Conservation (phyloP, 2,888 invertebrate species). For the Xylota sylvarum region DNA sequence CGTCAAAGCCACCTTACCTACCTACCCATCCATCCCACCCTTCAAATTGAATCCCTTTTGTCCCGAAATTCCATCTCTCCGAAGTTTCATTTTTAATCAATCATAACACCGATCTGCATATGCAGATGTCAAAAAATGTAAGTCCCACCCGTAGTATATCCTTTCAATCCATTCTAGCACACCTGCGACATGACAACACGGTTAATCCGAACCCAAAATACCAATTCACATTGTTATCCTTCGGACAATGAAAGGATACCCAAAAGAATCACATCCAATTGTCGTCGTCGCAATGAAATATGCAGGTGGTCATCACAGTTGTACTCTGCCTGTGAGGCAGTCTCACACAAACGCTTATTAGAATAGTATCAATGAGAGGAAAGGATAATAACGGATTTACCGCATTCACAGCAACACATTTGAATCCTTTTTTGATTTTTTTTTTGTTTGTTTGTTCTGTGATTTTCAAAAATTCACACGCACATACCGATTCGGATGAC, state of each 20-base stretch:
- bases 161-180: slow-evolving; percentile 42
- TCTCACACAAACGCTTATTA: slow-evolving; percentile 59
- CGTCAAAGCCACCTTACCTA: too few species aligned
- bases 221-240: slow-evolving; percentile 58
- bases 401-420: slow-evolving; percentile 56
- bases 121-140: slow-evolving; percentile 56
- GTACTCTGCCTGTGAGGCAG: not conserved
- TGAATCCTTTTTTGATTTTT: slow-evolving; percentile 69
- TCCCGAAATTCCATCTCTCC: not conserved
- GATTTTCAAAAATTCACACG: slow-evolving; percentile 58
- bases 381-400: slow-evolving; percentile 70
- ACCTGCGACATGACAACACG: slow-evolving; percentile 59
- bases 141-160: not conserved
- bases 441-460: slow-evolving; percentile 52
- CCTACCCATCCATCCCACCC: not conserved
- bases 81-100: slow-evolving; percentile 51
- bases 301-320: slow-evolving; percentile 68
- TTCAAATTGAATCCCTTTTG: not conserved
- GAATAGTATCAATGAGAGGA: slow-evolving; percentile 61
- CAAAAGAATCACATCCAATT: slow-evolving; percentile 51
- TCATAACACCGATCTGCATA: slow-evolving; percentile 40
- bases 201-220: slow-evolving; percentile 42
- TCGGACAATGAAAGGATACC: slow-evolving; percentile 43
- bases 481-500: slow-evolving; percentile 22
- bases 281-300: slow-evolving; percentile 37